Evolutionary conservation across 2,797 vertebrate species (phyloP).

Genomic region (Siniperca scherzeri): DNA sequence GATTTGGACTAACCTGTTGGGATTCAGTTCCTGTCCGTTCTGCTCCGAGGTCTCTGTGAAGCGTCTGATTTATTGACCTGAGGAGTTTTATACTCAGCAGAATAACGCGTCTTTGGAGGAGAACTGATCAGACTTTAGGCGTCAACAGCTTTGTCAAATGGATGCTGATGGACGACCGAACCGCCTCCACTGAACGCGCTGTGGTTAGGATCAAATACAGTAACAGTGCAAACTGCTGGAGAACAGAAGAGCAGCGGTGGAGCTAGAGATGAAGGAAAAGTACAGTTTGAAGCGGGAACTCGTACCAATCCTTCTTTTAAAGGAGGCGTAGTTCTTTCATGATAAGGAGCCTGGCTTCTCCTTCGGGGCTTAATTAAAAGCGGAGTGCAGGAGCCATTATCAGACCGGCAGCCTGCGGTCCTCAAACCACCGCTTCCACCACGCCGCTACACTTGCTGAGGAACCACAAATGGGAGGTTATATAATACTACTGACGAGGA

Average conservation of each 20-base stretch:
- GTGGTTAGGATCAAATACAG: constrained; percentile 31
- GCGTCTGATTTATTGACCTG: neutral
- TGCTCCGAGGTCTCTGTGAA: neutral
- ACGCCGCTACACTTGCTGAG: constrained; percentile 4
- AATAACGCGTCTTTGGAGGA: neutral
- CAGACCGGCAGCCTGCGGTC: constrained; percentile 18
- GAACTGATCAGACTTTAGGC: neutral
- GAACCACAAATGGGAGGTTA: constrained; percentile 14
- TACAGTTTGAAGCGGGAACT: constrained; percentile 31
- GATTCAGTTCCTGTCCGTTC: too few relatives aligned
- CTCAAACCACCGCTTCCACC: constrained; percentile 1
- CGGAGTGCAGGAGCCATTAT: constrained; percentile 42
- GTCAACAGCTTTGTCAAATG: constrained; percentile 14
- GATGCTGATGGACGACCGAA: constrained; percentile 26
- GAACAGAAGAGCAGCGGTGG: constrained; percentile 12
- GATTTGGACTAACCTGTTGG: too few relatives aligned
- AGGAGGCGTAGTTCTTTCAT: constrained; percentile 45
- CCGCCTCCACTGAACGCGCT: neutral
- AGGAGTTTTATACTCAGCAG: constrained; percentile 2
- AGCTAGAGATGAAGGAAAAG: constrained; percentile 28
- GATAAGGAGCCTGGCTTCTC: constrained; percentile 46
- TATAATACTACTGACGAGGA: constrained; percentile 18
- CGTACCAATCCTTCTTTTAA: constrained; percentile 19
- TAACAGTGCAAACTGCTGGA: constrained; percentile 29
- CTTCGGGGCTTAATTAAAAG: constrained; percentile 65